Evolutionary conservation across 2,113 vertebrate genomes (phyloP).

Genomic region (Sorex fumeus): DNA sequence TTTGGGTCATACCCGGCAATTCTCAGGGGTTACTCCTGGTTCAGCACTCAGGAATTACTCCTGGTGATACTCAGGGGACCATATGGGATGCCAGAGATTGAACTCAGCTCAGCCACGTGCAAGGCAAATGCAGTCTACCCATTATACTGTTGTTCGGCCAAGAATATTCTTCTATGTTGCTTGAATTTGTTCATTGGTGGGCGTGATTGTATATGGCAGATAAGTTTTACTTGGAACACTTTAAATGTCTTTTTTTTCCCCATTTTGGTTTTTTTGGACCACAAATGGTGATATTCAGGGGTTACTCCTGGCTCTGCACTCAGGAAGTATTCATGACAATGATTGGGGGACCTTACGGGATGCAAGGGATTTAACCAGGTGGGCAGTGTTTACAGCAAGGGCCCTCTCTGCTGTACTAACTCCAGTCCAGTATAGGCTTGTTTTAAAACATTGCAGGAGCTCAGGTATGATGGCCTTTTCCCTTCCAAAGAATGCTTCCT

Average conservation of each 20-base stretch:
- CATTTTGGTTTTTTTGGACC: not conserved
- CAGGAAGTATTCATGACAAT: too few species aligned
- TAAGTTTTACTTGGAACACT: not conserved
- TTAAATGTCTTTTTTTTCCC: not conserved
- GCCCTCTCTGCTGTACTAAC: too few species aligned
- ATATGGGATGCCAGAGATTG: too few species aligned
- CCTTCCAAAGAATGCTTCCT: constrained; percentile 20
- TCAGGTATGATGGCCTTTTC: not conserved
- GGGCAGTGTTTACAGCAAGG: too few species aligned
- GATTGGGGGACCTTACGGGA: too few species aligned
- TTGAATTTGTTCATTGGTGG: not conserved
- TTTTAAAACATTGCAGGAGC: not conserved
- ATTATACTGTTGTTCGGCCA: too few species aligned
- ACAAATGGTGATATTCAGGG: not conserved
- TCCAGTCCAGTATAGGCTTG: too few species aligned
- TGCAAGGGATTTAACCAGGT: too few species aligned
- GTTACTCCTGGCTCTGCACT: not conserved
- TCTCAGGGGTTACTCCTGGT: not conserved
- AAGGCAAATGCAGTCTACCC: too few species aligned
- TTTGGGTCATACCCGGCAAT: too few species aligned
- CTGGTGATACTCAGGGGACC: too few species aligned
- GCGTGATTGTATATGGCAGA: not conserved
- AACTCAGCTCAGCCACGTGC: too few species aligned
- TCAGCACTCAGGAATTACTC: not conserved
- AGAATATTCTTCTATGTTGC: not conserved